These are phyloP conservation scores for Salmo trutta DNA, from an alignment of 2,797 vertebrate genomes.

Conservation along the genomic window DNA sequence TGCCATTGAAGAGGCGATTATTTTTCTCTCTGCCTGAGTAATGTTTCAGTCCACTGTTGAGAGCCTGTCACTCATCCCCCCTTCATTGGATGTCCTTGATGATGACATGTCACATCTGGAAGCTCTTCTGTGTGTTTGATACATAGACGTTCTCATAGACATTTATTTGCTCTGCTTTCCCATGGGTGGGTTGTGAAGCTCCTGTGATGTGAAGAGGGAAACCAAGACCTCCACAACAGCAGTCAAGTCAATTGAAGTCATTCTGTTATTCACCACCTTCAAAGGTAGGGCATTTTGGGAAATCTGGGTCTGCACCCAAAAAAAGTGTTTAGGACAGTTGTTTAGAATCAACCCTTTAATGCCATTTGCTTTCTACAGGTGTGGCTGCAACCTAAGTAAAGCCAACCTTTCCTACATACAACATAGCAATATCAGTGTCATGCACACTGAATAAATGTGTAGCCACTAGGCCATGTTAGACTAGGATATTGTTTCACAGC, in stretches of 20 bases:
- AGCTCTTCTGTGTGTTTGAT: slow-evolving; percentile 64
- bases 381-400: neutral
- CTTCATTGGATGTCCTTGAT: slow-evolving; percentile 59
- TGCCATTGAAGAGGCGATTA: slow-evolving; percentile 49
- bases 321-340: no score
- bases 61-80: slow-evolving; percentile 57
- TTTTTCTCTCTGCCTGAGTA: slow-evolving; percentile 50
- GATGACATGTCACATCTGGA: slow-evolving; percentile 77
- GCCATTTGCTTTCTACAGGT: neutral
- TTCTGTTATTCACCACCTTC: neutral
- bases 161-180: slow-evolving; percentile 49
- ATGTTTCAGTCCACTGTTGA: slow-evolving; percentile 56
- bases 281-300: neutral
- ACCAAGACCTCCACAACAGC: slow-evolving; percentile 35
- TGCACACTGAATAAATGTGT: slow-evolving; percentile 46
- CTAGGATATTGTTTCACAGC: slow-evolving; percentile 12
- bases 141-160: slow-evolving; percentile 52
- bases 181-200: slow-evolving; percentile 55
- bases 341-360: neutral
- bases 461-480: slow-evolving; percentile 29
- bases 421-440: slow-evolving; percentile 48
- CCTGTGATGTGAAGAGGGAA: slow-evolving; percentile 51
- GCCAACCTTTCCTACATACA: neutral
- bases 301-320: neutral
- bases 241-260: slow-evolving; percentile 17